Evolutionary conservation across 1,140 invertebrate species (phyloP).

Genomic region (Neuroterus valhalla): DNA sequence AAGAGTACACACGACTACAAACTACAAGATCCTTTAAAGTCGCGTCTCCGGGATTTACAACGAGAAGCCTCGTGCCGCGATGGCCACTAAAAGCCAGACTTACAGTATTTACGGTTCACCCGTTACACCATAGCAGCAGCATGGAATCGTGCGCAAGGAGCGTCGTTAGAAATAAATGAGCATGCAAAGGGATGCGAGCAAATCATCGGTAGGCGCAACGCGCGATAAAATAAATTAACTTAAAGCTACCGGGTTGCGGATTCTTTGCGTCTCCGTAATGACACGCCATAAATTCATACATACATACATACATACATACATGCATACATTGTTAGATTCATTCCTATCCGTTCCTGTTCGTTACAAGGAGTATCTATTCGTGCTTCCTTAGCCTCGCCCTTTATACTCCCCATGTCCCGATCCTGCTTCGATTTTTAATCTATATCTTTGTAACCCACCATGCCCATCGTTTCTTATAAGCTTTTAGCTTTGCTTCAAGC

Average conservation of each 20-base stretch:
- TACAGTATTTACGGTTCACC: conserved; percentile 29
- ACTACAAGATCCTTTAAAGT: conserved; percentile 8
- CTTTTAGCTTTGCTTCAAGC: not conserved
- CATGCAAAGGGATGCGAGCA: conserved; percentile 40
- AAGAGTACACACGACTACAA: too few relatives aligned
- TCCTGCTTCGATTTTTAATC: not conserved
- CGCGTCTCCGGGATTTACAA: conserved; percentile 5
- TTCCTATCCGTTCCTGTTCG: conserved; percentile 30
- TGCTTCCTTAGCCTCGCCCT: conserved; percentile 3
- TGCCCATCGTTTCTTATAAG: not conserved
- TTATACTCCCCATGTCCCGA: not conserved
- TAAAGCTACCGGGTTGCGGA: conserved; percentile 52
- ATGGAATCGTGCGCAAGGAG: conserved; percentile 35
- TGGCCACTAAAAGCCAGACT: conserved; percentile 19
- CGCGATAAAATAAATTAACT: conserved; percentile 61
- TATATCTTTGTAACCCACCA: not conserved
- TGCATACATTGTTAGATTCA: conserved; percentile 47
- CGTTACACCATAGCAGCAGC: conserved; percentile 1
- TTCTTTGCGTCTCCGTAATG: conserved; percentile 48
- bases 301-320: too few relatives aligned
- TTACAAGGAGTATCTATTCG: conserved; percentile 12
- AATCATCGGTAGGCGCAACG: conserved; percentile 45
- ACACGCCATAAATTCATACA: conserved; percentile 52
- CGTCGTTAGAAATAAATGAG: conserved; percentile 47
- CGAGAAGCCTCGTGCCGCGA: conserved; percentile 20